A percentile compares a stretch with the other conserved stretches of the same genome.
phyloP scores from a whole-genome alignment of 2,888 invertebrate species.

The Noctua comes region DNA sequence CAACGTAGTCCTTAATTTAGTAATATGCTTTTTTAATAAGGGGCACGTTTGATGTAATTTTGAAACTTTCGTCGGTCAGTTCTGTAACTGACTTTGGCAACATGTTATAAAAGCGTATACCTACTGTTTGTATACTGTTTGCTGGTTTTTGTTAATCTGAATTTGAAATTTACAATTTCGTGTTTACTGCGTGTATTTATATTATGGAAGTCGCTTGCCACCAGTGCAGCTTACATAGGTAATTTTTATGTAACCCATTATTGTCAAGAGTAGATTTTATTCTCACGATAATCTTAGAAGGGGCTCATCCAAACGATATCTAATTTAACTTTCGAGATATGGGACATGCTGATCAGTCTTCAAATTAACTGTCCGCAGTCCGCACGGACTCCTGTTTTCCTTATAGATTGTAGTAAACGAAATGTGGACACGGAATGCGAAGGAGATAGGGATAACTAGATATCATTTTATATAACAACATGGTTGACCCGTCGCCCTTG shows the following conservation, averaged over 20 bases:
- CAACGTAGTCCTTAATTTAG: too few species aligned
- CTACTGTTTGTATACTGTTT: not conserved
- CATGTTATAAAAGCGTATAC: not conserved
- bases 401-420: not conserved
- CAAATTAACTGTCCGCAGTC: not conserved
- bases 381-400: not conserved
- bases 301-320: not conserved
- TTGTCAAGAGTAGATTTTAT: not conserved
- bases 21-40: too few species aligned
- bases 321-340: not conserved
- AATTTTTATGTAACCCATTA: not conserved
- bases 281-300: not conserved
- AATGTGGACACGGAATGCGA: not conserved
- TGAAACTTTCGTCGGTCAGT: not conserved
- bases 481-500: not conserved
- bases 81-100: not conserved
- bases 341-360: not conserved
- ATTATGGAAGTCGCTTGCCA: not conserved
- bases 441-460: not conserved
- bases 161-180: not conserved
- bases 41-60: not conserved
- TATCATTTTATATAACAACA: slow-evolving; percentile 9
- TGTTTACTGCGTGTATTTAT: not conserved
- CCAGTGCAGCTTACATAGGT: not conserved
- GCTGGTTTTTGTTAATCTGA: not conserved